Conservation (phyloP, 2,888 invertebrate species). For the Sepiola atlantica region DNA sequence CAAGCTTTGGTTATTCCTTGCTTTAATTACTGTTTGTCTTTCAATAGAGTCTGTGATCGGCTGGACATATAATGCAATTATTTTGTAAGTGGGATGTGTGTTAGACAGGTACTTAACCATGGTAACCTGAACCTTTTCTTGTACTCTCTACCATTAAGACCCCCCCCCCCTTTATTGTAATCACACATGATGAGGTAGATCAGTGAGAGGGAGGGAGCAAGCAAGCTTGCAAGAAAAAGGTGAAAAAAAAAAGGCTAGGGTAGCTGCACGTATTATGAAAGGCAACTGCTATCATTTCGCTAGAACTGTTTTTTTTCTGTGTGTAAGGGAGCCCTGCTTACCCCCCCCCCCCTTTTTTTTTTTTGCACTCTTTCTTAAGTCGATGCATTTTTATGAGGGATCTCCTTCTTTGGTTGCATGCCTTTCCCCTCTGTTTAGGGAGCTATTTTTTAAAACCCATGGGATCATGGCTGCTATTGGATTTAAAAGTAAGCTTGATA, state of each 20-base stretch:
- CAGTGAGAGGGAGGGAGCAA: not conserved
- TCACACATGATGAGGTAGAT: not conserved
- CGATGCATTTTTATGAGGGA: not conserved
- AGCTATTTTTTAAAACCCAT: not conserved
- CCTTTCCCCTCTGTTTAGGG: not conserved
- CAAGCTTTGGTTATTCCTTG: not conserved
- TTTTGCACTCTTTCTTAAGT: not conserved
- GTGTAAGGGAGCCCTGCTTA: not conserved
- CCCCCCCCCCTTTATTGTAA: not conserved
- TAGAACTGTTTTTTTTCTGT: not conserved
- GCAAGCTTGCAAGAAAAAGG: not conserved
- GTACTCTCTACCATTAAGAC: not conserved
- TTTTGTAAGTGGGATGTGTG: not conserved
- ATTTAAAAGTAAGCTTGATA: not conserved
- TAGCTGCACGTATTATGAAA: slow-evolving; percentile 12
- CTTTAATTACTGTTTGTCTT: not conserved
- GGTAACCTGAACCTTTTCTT: slow-evolving; percentile 3
- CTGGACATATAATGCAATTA: not conserved
- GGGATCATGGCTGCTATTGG: not conserved
- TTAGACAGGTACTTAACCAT: not conserved
- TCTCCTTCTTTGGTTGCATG: not conserved
- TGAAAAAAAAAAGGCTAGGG: not conserved
- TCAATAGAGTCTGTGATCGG: not conserved
- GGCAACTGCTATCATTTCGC: slow-evolving; percentile 6
- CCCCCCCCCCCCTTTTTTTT: not conserved